Conservation (phyloP, 53 echinoderm and acorn worm species). For the Holothuria scabra region DNA sequence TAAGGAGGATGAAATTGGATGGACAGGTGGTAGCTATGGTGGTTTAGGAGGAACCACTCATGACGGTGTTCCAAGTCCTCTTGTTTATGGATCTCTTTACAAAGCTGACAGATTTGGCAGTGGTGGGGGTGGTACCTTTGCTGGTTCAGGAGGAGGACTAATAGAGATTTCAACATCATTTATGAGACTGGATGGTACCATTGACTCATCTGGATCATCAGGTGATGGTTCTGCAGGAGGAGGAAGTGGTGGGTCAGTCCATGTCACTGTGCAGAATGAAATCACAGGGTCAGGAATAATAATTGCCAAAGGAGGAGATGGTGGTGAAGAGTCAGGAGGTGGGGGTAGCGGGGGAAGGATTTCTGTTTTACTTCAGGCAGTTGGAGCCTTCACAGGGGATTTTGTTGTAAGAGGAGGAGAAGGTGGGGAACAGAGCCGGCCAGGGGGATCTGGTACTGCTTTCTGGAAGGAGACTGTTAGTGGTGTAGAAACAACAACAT, state of each 20-base stretch:
- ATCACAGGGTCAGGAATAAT: slow-evolving; percentile 73
- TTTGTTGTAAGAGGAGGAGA: slow-evolving; percentile 71
- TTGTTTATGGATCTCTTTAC: slow-evolving; percentile 75
- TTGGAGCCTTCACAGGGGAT: slow-evolving; percentile 67
- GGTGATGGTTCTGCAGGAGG: slow-evolving; percentile 67
- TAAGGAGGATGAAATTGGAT: slow-evolving; percentile 32
- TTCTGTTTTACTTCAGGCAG: slow-evolving; percentile 49
- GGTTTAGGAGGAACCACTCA: slow-evolving; percentile 73
- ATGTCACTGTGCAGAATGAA: slow-evolving; percentile 46
- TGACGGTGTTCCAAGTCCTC: slow-evolving; percentile 35
- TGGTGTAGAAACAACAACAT: slow-evolving; percentile 56
- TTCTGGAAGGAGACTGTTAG: slow-evolving; percentile 51
- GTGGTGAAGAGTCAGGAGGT: slow-evolving; percentile 68
- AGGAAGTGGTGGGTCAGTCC: slow-evolving; percentile 85
- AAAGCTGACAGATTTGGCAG: slow-evolving; percentile 78
- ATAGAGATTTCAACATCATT: slow-evolving; percentile 48
- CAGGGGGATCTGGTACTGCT: slow-evolving; percentile 84
- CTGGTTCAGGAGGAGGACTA: slow-evolving; percentile 82
- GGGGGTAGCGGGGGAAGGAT: slow-evolving; percentile 92
- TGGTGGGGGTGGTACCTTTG: slow-evolving; percentile 79
- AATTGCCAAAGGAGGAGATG: slow-evolving; percentile 64
- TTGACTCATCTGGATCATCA: slow-evolving; percentile 66
- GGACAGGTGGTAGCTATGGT: slow-evolving; percentile 87
- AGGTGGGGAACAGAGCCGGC: slow-evolving; percentile 44
- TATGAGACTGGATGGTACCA: slow-evolving; percentile 76